phyloP scores from a whole-genome alignment of 1,140 invertebrate genomes.

The Aporrectodea caliginosa region DNA sequence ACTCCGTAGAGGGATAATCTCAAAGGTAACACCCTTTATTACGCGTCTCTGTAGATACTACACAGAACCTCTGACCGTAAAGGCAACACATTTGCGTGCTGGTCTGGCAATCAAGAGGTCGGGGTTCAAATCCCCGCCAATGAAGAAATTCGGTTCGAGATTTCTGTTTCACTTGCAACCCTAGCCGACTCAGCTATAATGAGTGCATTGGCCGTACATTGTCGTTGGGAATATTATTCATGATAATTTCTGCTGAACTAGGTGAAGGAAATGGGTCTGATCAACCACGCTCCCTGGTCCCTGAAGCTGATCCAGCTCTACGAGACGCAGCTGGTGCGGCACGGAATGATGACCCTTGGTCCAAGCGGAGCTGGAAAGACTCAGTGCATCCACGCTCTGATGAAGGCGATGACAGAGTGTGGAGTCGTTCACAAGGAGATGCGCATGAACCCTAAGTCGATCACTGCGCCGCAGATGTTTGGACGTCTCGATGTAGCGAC shows the following conservation, averaged over 20 bases:
- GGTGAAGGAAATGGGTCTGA: constrained; percentile 60
- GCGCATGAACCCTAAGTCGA: constrained; percentile 97
- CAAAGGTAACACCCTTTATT: too few relatives aligned
- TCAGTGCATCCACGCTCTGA: constrained; percentile 69
- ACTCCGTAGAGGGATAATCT: too few relatives aligned
- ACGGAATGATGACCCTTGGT: constrained; percentile 93
- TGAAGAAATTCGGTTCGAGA: too few relatives aligned
- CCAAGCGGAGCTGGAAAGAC: constrained; percentile 90
- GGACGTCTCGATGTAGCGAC: constrained; percentile 90
- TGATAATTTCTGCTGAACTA: not conserved
- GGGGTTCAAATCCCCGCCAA: too few relatives aligned
- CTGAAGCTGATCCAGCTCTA: constrained; percentile 93
- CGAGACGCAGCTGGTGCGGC: constrained; percentile 89
- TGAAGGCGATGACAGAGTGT: constrained; percentile 51
- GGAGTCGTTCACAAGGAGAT: constrained; percentile 66
- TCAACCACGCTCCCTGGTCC: constrained; percentile 91
- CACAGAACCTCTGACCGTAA: too few relatives aligned
- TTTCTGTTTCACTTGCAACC: too few relatives aligned
- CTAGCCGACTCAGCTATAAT: too few relatives aligned
- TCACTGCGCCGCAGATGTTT: constrained; percentile 95
- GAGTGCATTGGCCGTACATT: too few relatives aligned
- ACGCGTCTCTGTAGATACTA: too few relatives aligned
- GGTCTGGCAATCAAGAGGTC: too few relatives aligned
- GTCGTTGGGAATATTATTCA: too few relatives aligned
- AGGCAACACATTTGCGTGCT: too few relatives aligned